A percentile compares a stretch with the other conserved stretches of the same genome.
These are phyloP conservation scores for Schizopygopsis malacanthus DNA, from an alignment of 2,797 vertebrate genomes.

Conservation along the genomic window DNA sequence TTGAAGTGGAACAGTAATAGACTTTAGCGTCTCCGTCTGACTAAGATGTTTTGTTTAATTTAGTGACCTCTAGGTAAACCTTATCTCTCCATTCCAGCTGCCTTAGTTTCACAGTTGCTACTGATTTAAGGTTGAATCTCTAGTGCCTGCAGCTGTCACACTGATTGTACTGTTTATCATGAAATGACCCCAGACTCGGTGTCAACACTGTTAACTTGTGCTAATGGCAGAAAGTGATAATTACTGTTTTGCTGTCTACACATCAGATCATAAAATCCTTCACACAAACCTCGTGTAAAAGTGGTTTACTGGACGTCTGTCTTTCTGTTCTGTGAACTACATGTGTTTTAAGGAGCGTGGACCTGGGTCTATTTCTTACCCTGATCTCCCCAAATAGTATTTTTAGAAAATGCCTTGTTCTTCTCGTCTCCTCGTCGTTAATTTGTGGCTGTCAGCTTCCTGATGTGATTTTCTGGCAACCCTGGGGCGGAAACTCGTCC, in stretches of 20 bases:
- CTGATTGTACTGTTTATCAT: neutral
- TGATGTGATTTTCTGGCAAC: slow-evolving; percentile 66
- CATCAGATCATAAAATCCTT: slow-evolving; percentile 5
- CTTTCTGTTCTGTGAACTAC: slow-evolving; percentile 19
- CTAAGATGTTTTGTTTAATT: neutral
- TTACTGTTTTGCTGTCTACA: slow-evolving; percentile 25
- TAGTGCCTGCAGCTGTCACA: slow-evolving; percentile 10
- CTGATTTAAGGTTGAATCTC: neutral
- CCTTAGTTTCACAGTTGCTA: neutral
- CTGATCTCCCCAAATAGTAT: slow-evolving; percentile 65
- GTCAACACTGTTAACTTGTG: slow-evolving; percentile 18
- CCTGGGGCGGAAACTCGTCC: neutral
- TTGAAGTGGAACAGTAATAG: neutral
- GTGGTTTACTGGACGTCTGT: neutral
- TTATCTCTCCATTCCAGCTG: neutral
- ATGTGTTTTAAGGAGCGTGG: slow-evolving; percentile 38
- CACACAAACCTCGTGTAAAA: neutral
- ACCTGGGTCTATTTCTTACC: slow-evolving; percentile 68
- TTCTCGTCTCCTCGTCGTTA: slow-evolving; percentile 40
- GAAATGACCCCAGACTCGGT: neutral
- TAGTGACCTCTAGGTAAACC: neutral
- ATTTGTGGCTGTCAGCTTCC: slow-evolving; percentile 67
- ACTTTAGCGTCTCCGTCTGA: neutral
- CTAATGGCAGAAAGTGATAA: slow-evolving; percentile 12
- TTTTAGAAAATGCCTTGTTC: slow-evolving; percentile 73